Percentiles rank a stretch among this genome's conserved stretches.
phyloP scores from a whole-genome alignment of 1,140 invertebrate genomes.

The Drosophila littoralis region DNA sequence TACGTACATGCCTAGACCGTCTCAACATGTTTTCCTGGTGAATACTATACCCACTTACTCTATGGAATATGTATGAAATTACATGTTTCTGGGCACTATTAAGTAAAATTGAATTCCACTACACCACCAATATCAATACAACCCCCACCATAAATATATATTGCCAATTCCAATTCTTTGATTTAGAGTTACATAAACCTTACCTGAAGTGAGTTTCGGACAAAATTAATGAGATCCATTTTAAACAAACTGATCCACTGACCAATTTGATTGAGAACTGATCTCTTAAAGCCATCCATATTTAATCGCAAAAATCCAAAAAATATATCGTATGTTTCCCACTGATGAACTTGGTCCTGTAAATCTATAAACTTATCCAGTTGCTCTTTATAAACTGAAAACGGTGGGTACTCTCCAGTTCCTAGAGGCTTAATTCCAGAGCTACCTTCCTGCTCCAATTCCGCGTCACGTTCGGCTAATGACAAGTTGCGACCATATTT shows the following conservation, averaged over 20 bases:
- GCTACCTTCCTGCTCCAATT: slow-evolving; percentile 50
- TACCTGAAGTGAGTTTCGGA: too few relatives aligned
- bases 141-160: too few relatives aligned
- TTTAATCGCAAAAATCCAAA: slow-evolving; percentile 89
- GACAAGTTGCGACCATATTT: slow-evolving; percentile 87
- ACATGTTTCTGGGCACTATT: too few relatives aligned
- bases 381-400: slow-evolving; percentile 69
- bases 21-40: too few relatives aligned
- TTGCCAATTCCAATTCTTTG: too few relatives aligned
- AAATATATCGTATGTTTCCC: slow-evolving; percentile 83
- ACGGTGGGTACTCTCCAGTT: slow-evolving; percentile 47
- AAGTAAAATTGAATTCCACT: too few relatives aligned
- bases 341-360: slow-evolving; percentile 55
- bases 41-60: too few relatives aligned
- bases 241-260: slow-evolving; percentile 84
- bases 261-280: slow-evolving; percentile 88
- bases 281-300: slow-evolving; percentile 88
- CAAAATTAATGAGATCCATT: too few relatives aligned
- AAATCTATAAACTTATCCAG: slow-evolving; percentile 70
- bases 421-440: slow-evolving; percentile 59
- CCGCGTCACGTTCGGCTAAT: slow-evolving; percentile 85
- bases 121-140: too few relatives aligned
- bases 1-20: too few relatives aligned
- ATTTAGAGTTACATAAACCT: too few relatives aligned
- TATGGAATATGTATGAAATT: too few relatives aligned